Conservation (phyloP, 2,888 invertebrate genomes). For the Heliconius sara region DNA sequence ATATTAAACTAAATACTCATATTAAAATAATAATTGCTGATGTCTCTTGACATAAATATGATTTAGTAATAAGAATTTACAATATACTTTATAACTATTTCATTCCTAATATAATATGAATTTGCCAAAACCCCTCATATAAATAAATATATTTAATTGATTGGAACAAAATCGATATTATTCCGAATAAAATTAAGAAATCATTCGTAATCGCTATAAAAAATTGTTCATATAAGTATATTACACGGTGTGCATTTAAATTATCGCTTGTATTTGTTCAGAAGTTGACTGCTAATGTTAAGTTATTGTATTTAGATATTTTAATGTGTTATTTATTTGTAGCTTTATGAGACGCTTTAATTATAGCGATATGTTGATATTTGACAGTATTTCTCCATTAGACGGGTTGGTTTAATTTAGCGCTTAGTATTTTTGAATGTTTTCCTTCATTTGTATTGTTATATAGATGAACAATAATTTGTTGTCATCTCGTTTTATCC, state of each 20-base stretch:
- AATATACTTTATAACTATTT: not conserved
- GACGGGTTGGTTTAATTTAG: conserved; percentile 72
- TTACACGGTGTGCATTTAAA: conserved; percentile 36
- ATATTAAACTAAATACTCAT: conserved; percentile 8
- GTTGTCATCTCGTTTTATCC: conserved; percentile 64
- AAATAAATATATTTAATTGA: not conserved
- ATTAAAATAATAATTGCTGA: conserved; percentile 1
- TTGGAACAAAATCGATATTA: conserved; percentile 6
- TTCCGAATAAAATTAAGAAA: conserved; percentile 1
- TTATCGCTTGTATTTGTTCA: conserved; percentile 64
- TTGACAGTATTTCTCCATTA: conserved; percentile 70
- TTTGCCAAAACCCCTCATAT: conserved; percentile 9
- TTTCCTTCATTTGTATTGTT: conserved; percentile 48
- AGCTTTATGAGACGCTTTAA: conserved; percentile 81
- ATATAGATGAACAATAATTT: conserved; percentile 52
- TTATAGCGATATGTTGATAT: conserved; percentile 66
- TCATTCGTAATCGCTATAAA: conserved; percentile 25
- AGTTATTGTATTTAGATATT: conserved; percentile 83
- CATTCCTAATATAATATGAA: conserved; percentile 12
- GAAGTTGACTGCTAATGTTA: conserved; percentile 81
- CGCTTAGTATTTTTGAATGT: conserved; percentile 57
- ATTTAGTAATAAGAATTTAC: conserved; percentile 6
- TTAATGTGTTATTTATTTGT: conserved; percentile 84
- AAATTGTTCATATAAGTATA: conserved; percentile 26
- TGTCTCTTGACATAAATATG: conserved; percentile 1